Evolutionary conservation across 2,888 invertebrate species (phyloP).

Genomic region (Hypsopygia costalis): DNA sequence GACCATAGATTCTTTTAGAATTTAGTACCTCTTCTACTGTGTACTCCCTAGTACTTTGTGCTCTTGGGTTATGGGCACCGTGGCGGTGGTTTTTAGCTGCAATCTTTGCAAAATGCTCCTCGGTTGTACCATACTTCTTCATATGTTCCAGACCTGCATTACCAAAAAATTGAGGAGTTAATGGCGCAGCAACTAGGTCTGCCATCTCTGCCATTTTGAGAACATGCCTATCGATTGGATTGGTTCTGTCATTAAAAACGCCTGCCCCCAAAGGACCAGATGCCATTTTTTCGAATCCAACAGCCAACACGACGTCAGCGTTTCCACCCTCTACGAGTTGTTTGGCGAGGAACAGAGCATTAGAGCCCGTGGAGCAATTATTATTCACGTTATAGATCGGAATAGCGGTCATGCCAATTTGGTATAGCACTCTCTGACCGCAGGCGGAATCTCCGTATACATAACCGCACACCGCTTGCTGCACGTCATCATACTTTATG

Average conservation of each 20-base stretch:
- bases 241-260: slow-evolving; percentile 90
- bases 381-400: slow-evolving; percentile 99
- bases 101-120: slow-evolving; percentile 97
- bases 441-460: slow-evolving; percentile 97
- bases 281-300: slow-evolving; percentile 99
- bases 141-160: slow-evolving; percentile 98
- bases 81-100: slow-evolving; percentile 99
- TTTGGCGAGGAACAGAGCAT: slow-evolving; percentile 93
- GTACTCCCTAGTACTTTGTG: slow-evolving; percentile 96
- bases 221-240: slow-evolving; percentile 94
- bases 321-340: slow-evolving; percentile 95
- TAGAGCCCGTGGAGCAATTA: slow-evolving; percentile 98
- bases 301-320: slow-evolving; percentile 92
- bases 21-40: slow-evolving; percentile 93
- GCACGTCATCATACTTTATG: slow-evolving; percentile 86
- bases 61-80: slow-evolving; percentile 97
- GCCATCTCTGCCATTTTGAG: slow-evolving; percentile 90
- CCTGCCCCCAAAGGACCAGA: slow-evolving; percentile 89
- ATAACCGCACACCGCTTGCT: slow-evolving; percentile 96
- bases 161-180: slow-evolving; percentile 97
- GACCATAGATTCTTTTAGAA: slow-evolving; percentile 93
- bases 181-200: slow-evolving; percentile 90
- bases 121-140: slow-evolving; percentile 95
- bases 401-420: slow-evolving; percentile 97
- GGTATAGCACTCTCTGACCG: slow-evolving; percentile 97